Evolutionary conservation across 2,888 invertebrate species (phyloP).

Genomic region (Apodemia duryi): DNA sequence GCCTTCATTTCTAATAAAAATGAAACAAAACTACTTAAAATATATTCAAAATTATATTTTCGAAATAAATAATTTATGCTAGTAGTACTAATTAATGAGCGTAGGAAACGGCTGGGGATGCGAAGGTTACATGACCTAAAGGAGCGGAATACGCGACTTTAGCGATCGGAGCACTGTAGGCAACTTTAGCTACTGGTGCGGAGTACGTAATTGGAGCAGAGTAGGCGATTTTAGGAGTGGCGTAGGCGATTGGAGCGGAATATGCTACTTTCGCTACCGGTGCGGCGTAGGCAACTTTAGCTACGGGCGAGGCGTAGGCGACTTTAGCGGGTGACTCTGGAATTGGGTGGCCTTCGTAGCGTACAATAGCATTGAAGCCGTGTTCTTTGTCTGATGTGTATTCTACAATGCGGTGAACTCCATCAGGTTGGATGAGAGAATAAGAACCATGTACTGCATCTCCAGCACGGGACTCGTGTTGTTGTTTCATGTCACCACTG

Average conservation of each 20-base stretch:
- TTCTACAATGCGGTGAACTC: constrained; percentile 64
- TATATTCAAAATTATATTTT: neutral
- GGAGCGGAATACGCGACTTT: constrained; percentile 39
- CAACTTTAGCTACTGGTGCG: constrained; percentile 36
- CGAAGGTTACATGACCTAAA: constrained; percentile 36
- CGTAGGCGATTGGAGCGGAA: constrained; percentile 31
- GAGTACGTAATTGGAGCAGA: constrained; percentile 40
- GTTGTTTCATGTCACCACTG: constrained; percentile 68
- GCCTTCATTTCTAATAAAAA: no score
- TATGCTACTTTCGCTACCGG: constrained; percentile 40
- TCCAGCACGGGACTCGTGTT: constrained; percentile 63
- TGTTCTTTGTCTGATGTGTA: constrained; percentile 63
- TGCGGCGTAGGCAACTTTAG: constrained; percentile 41
- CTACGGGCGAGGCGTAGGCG: constrained; percentile 40
- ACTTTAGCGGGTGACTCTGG: constrained; percentile 36
- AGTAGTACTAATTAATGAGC: constrained; percentile 47
- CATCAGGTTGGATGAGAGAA: constrained; percentile 71
- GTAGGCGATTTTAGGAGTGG: constrained; percentile 41
- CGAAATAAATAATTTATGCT: neutral
- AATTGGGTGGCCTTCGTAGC: constrained; percentile 60
- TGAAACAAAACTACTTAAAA: neutral
- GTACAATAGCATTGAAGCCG: constrained; percentile 70
- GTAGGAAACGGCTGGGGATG: constrained; percentile 59
- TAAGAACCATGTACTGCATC: constrained; percentile 67
- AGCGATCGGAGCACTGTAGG: constrained; percentile 40